phyloP scores from a whole-genome alignment of 2,113 vertebrate genomes.

The Felis catus region F.catus_Fca126_mat1.0 CM031419.1:159655501-159656000 shows the following conservation, averaged over 20 bases:
- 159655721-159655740: not conserved
- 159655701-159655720: not conserved
- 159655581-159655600: slow-evolving; percentile 15
- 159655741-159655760: not conserved
- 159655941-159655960: not conserved
- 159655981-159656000: not conserved
- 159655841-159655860: not conserved
- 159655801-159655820: not conserved
- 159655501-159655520: not conserved
- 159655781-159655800: not conserved
- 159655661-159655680: slow-evolving; percentile 1
- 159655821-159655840: not conserved
- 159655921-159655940: not conserved
- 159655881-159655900: not conserved
- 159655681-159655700: not conserved
- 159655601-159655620: not conserved
- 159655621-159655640: not conserved
- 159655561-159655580: not conserved
- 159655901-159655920: not conserved
- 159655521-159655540: not conserved
- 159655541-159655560: not conserved
- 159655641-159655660: not conserved
- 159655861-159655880: not conserved
- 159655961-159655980: not conserved
- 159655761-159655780: not conserved